Conservation (phyloP, 2,113 vertebrate species). For the Budorcas taxicolor region DNA sequence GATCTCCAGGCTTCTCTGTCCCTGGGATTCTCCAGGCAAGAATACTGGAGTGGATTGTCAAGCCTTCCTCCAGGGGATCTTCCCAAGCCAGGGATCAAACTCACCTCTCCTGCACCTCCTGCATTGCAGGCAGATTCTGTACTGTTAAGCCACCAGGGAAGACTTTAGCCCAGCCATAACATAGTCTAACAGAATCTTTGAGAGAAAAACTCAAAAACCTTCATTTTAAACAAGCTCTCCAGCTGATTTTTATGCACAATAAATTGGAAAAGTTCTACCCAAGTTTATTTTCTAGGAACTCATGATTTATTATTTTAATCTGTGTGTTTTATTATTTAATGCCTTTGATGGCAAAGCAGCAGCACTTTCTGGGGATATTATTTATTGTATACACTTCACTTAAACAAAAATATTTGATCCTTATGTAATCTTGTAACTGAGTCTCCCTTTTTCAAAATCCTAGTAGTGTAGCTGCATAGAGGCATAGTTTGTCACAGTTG, state of each 20-base stretch:
- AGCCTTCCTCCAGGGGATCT: neutral
- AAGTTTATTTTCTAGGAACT: neutral
- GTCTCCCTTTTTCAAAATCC: neutral
- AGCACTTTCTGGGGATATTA: neutral
- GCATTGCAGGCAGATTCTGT: neutral
- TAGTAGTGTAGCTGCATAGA: neutral
- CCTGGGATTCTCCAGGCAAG: neutral
- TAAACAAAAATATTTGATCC: neutral
- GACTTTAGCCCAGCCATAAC: neutral
- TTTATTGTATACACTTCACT: neutral
- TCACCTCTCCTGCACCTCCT: neutral
- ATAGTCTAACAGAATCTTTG: neutral
- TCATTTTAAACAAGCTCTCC: neutral
- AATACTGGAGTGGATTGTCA: neutral
- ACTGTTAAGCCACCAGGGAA: neutral
- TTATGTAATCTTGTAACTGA: neutral
- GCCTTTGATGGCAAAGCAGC: neutral
- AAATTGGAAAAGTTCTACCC: neutral
- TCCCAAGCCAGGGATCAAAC: neutral
- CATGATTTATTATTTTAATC: slow-evolving; percentile 4
- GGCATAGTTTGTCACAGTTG: neutral
- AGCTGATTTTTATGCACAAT: neutral
- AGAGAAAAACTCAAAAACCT: neutral
- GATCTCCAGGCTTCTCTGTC: neutral
- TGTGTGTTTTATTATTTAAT: neutral